Conservation (phyloP, 2,888 invertebrate genomes). For the Acrocera orbiculus region DNA sequence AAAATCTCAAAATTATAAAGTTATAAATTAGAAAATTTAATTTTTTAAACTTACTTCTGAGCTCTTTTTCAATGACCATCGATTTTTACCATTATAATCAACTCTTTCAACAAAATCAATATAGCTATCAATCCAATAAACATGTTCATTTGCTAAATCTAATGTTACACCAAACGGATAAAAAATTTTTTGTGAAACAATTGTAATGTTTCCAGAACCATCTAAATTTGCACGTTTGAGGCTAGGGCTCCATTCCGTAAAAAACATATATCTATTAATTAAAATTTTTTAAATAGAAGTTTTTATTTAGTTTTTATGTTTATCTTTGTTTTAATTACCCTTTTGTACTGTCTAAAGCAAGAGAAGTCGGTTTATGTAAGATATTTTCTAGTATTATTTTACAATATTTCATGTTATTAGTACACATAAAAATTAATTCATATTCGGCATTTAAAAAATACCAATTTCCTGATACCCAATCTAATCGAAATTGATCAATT, state of each 20-base stretch:
- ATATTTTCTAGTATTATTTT: slow-evolving; percentile 47
- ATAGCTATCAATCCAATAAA: slow-evolving; percentile 70
- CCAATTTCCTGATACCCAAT: slow-evolving; percentile 79
- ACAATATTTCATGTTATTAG: slow-evolving; percentile 42
- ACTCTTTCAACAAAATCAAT: slow-evolving; percentile 61
- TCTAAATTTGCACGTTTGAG: slow-evolving; percentile 47
- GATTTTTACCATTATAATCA: slow-evolving; percentile 53
- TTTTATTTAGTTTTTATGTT: neutral
- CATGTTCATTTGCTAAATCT: slow-evolving; percentile 49
- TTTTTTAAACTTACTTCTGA: slow-evolving; percentile 22
- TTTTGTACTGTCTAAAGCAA: slow-evolving; percentile 61
- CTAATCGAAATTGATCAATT: slow-evolving; percentile 56
- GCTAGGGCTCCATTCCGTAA: slow-evolving; percentile 51
- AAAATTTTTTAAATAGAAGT: neutral
- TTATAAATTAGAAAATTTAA: slow-evolving; percentile 1
- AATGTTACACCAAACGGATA: slow-evolving; percentile 58
- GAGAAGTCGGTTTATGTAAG: slow-evolving; percentile 49
- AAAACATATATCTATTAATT: slow-evolving; percentile 46
- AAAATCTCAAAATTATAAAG: neutral
- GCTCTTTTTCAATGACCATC: slow-evolving; percentile 31
- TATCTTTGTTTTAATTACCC: slow-evolving; percentile 33
- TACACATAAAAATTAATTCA: slow-evolving; percentile 55
- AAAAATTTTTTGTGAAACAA: slow-evolving; percentile 52
- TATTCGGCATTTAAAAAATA: slow-evolving; percentile 56
- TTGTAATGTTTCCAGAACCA: slow-evolving; percentile 39